Conservation (phyloP, 2,113 vertebrate genomes). For the Agapornis roseicollis region DNA sequence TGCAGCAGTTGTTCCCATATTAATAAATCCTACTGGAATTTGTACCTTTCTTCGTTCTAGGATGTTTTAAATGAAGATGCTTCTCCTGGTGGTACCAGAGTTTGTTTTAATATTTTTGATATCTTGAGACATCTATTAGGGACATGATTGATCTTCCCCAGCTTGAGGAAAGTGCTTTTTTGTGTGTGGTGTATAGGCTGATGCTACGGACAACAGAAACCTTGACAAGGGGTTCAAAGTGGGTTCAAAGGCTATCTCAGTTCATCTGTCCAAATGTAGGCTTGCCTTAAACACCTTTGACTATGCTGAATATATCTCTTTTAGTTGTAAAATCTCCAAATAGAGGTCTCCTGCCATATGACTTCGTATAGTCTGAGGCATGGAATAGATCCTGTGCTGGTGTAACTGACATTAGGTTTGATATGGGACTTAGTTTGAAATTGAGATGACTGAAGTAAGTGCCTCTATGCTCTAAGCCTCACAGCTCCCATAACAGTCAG, state of each 20-base stretch:
- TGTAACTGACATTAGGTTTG: not conserved
- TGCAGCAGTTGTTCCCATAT: not conserved
- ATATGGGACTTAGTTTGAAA: not conserved
- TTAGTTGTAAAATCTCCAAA: not conserved
- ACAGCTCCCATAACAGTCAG: not conserved
- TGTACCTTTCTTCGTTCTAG: not conserved
- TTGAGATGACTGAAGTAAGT: not conserved
- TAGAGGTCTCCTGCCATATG: not conserved
- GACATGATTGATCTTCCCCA: not conserved
- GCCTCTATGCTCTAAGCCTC: accelerated
- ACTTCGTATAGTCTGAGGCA: not conserved
- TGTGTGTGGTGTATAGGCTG: not conserved
- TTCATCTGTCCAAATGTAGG: not conserved
- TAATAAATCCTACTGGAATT: not conserved
- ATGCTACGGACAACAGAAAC: not conserved
- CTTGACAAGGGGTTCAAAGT: not conserved
- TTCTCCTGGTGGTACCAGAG: not conserved
- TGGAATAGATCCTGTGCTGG: not conserved
- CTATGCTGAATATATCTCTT: not conserved
- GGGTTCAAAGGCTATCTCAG: not conserved
- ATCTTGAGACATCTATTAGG: not conserved
- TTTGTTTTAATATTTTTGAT: not conserved
- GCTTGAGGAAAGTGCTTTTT: not conserved
- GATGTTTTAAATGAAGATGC: not conserved
- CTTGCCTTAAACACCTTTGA: not conserved